Base-by-base conservation (phyloP, 92 coral and sea anemone genomes). In the Ricordea florida region DNA sequence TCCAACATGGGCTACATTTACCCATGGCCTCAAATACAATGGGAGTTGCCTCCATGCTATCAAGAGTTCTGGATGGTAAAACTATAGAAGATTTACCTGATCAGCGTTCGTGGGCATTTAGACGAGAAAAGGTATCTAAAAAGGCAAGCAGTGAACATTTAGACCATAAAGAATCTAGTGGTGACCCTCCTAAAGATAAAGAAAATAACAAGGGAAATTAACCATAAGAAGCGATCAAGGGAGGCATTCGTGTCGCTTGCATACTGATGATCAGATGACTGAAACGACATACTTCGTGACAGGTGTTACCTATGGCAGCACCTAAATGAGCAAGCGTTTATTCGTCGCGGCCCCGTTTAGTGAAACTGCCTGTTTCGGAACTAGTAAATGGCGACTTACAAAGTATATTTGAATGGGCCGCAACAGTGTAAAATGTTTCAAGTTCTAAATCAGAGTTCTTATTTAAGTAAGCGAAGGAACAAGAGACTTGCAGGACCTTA, bases 111-210 rank as follows among this genome's bases (percentile, higher is more conserved):
- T 13, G 52, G 23, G 80, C 80, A 6, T 73, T 59, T 35, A 59
- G 80, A 48, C 41, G 80, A 2, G 80, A 45, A 22, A 73, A 59
- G 9, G 80, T 73, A 11, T 47, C 46, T 10, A 73, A 73, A 8
- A 58, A 57, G 59, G 32, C 42, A 11, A 42, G 30, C 40, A 37
- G 21, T 55, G 52, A 36, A 25, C 27, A 18, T 38, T n/a, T 7
- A n/a, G 17, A 5, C 20, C 20, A 36, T 9, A 25, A 40, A 13
- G 21, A 70, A 41, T 5, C 41, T 17, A 38, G 13, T 17, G 7
- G 7, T 17, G 7, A 10, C 18, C 38, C 27, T 25, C 17, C 15
- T 38, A 69, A 69, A 36, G 20, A 2, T 16, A 13, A 4, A 9
- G 40, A 53, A 15, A 18, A 13, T 9, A 40, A 69, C n/a, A 14